phyloP scores from a whole-genome alignment of 1,140 invertebrate species.

The Maniola jurtina region DNA sequence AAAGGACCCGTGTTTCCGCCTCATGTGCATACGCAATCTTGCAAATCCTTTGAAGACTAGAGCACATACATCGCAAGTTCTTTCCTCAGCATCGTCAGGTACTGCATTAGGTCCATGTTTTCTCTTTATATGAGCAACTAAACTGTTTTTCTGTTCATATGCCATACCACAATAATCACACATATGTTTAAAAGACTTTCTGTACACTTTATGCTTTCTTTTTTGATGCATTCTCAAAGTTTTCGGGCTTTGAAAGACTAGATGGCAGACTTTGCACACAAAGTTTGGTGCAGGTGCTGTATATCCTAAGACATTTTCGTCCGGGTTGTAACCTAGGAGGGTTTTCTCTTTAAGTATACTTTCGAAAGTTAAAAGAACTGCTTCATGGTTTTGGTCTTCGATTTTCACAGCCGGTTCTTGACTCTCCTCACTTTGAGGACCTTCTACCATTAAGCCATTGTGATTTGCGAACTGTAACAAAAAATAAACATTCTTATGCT shows the following conservation, averaged over 20 bases:
- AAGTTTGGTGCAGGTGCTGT: conserved; percentile 35
- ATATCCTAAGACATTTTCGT: conserved; percentile 43
- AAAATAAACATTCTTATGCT: background rate
- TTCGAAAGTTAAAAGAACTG: conserved; percentile 60
- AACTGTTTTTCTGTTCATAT: conserved; percentile 64
- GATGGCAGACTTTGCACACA: conserved; percentile 67
- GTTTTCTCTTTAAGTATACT: conserved; percentile 54
- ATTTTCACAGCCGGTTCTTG: conserved; percentile 60
- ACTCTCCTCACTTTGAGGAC: conserved; percentile 53
- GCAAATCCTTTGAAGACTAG: conserved; percentile 67
- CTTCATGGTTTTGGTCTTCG: conserved; percentile 55
- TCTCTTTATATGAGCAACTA: conserved; percentile 64
- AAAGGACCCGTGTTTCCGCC: conserved; percentile 64
- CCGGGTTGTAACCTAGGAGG: conserved; percentile 37
- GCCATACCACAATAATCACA: conserved; percentile 67
- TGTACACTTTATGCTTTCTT: conserved; percentile 59
- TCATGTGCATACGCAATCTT: conserved; percentile 68
- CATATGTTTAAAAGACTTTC: conserved; percentile 59
- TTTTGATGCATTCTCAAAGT: conserved; percentile 65
- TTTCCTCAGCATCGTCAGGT: conserved; percentile 55
- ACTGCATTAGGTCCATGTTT: conserved; percentile 61
- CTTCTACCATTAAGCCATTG: conserved; percentile 52
- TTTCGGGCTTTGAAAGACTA: conserved; percentile 63
- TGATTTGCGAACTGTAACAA: conserved; percentile 56
- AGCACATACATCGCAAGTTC: conserved; percentile 66